Percentiles rank a stretch among this genome's conserved stretches.
Evolutionary conservation across 2,113 vertebrate species (phyloP).

Genomic region (Apteryx mantelli): DNA sequence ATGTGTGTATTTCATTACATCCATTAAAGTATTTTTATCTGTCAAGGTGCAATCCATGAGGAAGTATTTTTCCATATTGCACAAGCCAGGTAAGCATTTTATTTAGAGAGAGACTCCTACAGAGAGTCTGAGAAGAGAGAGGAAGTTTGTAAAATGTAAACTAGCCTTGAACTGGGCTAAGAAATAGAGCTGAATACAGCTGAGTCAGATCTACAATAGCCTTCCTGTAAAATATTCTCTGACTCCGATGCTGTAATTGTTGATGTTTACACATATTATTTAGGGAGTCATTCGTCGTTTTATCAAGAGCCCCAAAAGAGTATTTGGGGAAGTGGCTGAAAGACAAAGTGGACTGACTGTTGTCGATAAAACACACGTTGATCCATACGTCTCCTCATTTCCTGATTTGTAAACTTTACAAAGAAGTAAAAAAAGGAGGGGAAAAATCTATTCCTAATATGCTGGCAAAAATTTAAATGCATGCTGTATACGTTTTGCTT

Average conservation of each 20-base stretch:
- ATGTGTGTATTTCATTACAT: background rate
- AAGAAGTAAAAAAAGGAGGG: background rate
- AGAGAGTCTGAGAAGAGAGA: background rate
- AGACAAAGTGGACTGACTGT: background rate
- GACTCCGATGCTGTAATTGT: background rate
- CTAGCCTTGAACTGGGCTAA: background rate
- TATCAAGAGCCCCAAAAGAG: background rate
- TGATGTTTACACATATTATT: background rate
- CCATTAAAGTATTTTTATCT: background rate
- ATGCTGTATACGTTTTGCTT: background rate
- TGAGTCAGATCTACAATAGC: background rate
- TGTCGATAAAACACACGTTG: background rate
- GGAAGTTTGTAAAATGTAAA: background rate
- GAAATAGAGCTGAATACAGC: background rate
- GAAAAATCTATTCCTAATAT: background rate
- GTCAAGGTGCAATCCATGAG: background rate
- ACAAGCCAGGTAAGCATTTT: slow-evolving; percentile 23
- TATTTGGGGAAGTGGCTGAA: background rate
- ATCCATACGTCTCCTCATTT: background rate
- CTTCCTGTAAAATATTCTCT: background rate
- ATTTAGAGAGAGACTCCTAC: background rate
- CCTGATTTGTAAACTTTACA: background rate
- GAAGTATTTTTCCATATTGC: slow-evolving; percentile 3
- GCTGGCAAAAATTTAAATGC: background rate
- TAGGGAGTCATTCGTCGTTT: background rate